Conservation (phyloP, 1,140 invertebrate genomes). For the Drosophila novamexicana region DNA sequence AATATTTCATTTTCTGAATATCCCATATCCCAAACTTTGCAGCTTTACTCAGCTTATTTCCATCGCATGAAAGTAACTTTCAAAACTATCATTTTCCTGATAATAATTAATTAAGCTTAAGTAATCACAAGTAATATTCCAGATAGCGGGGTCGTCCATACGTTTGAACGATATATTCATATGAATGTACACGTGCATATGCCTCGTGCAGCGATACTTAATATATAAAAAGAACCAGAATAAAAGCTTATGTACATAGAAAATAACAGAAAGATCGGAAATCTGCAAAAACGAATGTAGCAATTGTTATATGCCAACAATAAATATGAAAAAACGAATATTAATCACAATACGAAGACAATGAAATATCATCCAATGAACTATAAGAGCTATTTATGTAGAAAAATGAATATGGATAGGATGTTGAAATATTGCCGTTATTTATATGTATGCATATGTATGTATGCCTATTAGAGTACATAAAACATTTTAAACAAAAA, state of each 20-base stretch:
- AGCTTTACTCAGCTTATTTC: slow-evolving; percentile 5
- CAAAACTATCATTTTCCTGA: background rate
- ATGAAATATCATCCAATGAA: slow-evolving; percentile 80
- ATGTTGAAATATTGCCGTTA: slow-evolving; percentile 67
- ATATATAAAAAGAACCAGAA: slow-evolving; percentile 5
- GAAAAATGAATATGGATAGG: slow-evolving; percentile 37
- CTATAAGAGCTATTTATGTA: slow-evolving; percentile 66
- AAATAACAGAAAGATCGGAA: background rate
- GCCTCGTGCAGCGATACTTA: background rate
- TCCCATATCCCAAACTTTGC: background rate
- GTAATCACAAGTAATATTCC: background rate
- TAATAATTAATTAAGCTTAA: background rate
- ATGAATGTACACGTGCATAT: background rate
- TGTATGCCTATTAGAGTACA: slow-evolving; percentile 16
- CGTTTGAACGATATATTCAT: slow-evolving; percentile 12
- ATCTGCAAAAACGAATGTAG: background rate
- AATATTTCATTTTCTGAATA: slow-evolving; percentile 8
- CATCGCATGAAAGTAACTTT: background rate
- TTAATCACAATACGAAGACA: slow-evolving; percentile 69
- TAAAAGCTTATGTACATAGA: slow-evolving; percentile 16
- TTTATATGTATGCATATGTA: slow-evolving; percentile 29
- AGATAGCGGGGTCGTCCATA: background rate
- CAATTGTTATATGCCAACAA: slow-evolving; percentile 13
- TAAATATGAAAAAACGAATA: slow-evolving; percentile 24
- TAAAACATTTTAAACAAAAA: slow-evolving; percentile 34